A percentile compares a stretch with the other conserved stretches of the same genome.
Evolutionary conservation across 2,113 vertebrate genomes (phyloP).

Genomic region (Microtus montanus): DNA sequence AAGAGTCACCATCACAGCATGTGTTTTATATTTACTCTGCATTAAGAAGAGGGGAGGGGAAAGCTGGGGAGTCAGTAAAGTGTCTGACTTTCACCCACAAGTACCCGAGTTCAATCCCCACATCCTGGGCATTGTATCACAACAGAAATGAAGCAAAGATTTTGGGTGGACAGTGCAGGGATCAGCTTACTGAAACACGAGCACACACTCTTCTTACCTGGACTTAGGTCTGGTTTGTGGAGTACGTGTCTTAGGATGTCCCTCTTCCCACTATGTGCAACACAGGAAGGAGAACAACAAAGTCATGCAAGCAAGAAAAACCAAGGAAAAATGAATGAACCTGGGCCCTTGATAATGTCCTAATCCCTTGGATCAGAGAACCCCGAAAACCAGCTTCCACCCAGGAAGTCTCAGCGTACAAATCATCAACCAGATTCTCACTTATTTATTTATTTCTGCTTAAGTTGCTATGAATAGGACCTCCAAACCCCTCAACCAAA

Average conservation of each 20-base stretch:
- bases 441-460: not conserved
- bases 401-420: not conserved
- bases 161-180: not conserved
- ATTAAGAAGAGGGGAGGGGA: not conserved
- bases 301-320: not conserved
- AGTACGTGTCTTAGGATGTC: not conserved
- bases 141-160: not conserved
- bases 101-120: not conserved
- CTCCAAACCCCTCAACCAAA: not conserved
- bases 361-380: not conserved
- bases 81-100: not conserved
- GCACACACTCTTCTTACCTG: not conserved
- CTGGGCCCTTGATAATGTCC: accelerated
- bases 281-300: accelerated
- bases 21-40: not conserved
- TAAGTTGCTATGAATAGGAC: not conserved
- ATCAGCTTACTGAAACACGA: not conserved
- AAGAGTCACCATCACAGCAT: not conserved
- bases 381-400: not conserved
- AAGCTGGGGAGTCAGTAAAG: not conserved
- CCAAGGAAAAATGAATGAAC: accelerated
- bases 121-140: not conserved
- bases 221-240: not conserved
- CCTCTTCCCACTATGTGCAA: accelerated
- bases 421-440: not conserved